A percentile compares a stretch with the other conserved stretches of the same genome.
phyloP scores from a whole-genome alignment of 2,888 invertebrate species.

The Falcaria lacertinaria region DNA sequence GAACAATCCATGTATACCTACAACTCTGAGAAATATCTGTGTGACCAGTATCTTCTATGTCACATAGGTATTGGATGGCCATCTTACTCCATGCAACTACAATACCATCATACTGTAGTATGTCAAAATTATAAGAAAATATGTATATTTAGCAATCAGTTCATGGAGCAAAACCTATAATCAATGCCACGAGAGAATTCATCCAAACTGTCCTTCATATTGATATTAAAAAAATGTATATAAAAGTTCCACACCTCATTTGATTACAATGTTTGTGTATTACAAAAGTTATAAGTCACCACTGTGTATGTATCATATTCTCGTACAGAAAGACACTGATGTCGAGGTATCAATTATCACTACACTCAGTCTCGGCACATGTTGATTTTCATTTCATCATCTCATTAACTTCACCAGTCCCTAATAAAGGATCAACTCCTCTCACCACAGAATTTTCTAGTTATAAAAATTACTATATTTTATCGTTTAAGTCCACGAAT shows the following conservation, averaged over 20 bases:
- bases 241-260: conserved; percentile 72
- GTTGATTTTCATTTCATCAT: conserved; percentile 46
- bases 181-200: conserved; percentile 76
- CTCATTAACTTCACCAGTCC: conserved; percentile 59
- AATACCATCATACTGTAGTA: conserved; percentile 16
- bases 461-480: conserved; percentile 76
- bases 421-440: conserved; percentile 72
- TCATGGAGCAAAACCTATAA: conserved; percentile 34
- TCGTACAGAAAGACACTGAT: conserved; percentile 45
- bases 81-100: conserved; percentile 22
- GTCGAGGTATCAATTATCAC: conserved; percentile 47
- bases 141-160: conserved; percentile 17
- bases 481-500: conserved; percentile 75
- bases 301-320: conserved; percentile 47
- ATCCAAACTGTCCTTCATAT: conserved; percentile 55
- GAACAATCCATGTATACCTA: conserved; percentile 47
- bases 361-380: conserved; percentile 57
- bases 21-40: conserved; percentile 33
- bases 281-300: conserved; percentile 69
- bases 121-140: conserved; percentile 14
- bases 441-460: conserved; percentile 77
- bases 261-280: conserved; percentile 66
- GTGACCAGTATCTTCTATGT: conserved; percentile 19
- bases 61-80: conserved; percentile 20
- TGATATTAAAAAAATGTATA: conserved; percentile 70